These are phyloP conservation scores for Tichodroma muraria DNA, from an alignment of 2,113 vertebrate species.

Conservation along the genomic window DNA sequence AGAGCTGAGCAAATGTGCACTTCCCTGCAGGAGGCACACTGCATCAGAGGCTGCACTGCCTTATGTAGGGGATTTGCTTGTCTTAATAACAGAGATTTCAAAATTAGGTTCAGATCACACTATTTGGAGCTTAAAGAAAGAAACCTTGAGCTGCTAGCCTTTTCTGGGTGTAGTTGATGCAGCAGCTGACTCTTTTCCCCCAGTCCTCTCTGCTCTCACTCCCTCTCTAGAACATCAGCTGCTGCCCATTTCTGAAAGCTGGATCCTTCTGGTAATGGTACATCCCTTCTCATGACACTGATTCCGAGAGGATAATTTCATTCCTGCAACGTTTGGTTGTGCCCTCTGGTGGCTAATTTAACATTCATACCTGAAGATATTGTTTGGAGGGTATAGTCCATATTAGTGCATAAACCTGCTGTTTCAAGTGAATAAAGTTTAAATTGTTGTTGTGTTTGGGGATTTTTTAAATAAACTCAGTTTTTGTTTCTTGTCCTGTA, in stretches of 20 bases:
- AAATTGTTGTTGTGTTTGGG: neutral
- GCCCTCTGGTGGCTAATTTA: constrained; percentile 49
- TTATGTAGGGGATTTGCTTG: neutral
- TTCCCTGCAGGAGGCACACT: fast-evolving
- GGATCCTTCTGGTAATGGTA: neutral
- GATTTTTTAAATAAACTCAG: neutral
- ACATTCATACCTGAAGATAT: neutral
- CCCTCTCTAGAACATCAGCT: neutral
- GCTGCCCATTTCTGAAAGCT: neutral
- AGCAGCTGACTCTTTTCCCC: neutral
- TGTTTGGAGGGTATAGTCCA: neutral
- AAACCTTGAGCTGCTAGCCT: neutral
- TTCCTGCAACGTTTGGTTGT: neutral
- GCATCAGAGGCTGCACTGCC: neutral
- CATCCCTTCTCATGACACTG: neutral
- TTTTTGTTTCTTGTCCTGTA: neutral
- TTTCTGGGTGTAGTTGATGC: neutral
- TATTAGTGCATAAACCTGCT: neutral
- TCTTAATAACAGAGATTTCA: neutral
- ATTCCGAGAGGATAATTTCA: fast-evolving
- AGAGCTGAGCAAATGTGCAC: neutral
- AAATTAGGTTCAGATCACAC: neutral
- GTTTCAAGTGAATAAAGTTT: neutral
- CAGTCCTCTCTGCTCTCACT: neutral
- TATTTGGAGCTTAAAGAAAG: neutral